A percentile compares a stretch with the other conserved stretches of the same genome.
These are phyloP conservation scores for Belonocnema kinseyi DNA, from an alignment of 1,140 invertebrate genomes.

Conservation along the genomic window DNA sequence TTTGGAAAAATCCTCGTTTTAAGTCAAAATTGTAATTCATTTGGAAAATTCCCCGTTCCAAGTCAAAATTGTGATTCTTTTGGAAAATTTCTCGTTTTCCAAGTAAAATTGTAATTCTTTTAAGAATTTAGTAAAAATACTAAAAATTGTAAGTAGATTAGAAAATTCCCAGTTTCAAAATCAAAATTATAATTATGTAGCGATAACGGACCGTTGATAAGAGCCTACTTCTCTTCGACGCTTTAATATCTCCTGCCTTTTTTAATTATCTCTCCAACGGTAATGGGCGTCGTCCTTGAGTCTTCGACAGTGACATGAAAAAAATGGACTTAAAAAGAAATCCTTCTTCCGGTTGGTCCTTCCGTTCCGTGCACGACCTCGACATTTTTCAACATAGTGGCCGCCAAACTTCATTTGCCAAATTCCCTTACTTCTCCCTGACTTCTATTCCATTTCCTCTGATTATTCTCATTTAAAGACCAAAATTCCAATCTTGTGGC, in stretches of 20 bases:
- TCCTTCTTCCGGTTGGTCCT: neutral
- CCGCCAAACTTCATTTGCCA: no score
- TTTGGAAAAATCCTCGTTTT: no score
- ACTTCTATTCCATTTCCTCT: neutral
- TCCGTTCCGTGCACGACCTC: neutral
- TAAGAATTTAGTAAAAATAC: no score
- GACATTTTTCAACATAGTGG: neutral
- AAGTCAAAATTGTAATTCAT: no score
- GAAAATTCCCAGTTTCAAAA: no score
- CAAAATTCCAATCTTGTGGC: no score
- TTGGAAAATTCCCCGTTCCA: no score
- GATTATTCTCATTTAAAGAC: neutral
- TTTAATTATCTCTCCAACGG: slow-evolving; percentile 68
- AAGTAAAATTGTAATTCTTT: no score
- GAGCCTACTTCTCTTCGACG: slow-evolving; percentile 55
- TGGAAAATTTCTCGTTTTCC: no score
- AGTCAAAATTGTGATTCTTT: no score
- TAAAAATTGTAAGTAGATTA: no score
- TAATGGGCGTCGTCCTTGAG: slow-evolving; percentile 59
- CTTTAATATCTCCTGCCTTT: slow-evolving; percentile 67
- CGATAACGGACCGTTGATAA: slow-evolving; percentile 61
- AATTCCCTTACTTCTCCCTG: neutral
- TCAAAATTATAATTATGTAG: neutral
- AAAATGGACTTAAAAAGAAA: slow-evolving; percentile 35
- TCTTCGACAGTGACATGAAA: slow-evolving; percentile 61